These are phyloP conservation scores for Circaetus gallicus DNA, from an alignment of 2,113 vertebrate genomes.

Conservation along the genomic window DNA sequence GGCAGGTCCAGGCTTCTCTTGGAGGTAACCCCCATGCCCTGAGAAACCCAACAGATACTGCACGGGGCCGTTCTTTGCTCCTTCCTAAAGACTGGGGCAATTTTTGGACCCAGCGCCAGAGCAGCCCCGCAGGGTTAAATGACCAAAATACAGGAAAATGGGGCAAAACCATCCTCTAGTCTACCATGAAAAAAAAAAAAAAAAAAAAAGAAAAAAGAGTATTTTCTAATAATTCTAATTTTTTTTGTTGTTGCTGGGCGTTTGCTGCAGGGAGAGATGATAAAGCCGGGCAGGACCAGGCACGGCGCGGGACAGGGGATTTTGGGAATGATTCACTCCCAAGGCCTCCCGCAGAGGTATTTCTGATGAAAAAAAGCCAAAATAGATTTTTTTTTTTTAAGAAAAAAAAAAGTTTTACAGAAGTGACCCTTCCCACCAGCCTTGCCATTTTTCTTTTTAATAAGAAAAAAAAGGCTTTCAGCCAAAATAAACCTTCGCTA, in stretches of 20 bases:
- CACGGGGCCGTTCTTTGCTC: neutral
- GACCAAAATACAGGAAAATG: neutral
- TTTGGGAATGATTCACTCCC: neutral
- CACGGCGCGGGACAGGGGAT: neutral
- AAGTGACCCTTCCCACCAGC: neutral
- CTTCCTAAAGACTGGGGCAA: neutral
- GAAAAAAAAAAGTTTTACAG: neutral
- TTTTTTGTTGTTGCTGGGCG: neutral
- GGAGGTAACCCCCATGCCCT: neutral
- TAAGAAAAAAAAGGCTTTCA: neutral
- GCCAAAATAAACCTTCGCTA: neutral
- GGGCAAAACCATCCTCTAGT: neutral
- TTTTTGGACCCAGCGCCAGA: neutral
- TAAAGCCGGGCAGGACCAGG: slow-evolving; percentile 14
- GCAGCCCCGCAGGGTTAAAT: accelerated
- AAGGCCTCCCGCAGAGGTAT: neutral
- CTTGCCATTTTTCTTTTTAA: neutral
- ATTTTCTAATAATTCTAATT: neutral
- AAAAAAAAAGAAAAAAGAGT: neutral
- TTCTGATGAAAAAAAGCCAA: neutral
- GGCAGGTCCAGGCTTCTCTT: neutral
- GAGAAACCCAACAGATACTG: neutral
- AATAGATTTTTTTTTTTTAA: neutral
- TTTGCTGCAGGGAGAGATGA: neutral
- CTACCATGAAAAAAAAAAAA: too few relatives aligned